Base-by-base conservation (phyloP, 2,113 vertebrate species). In the Hippocampus abdominalis region DNA sequence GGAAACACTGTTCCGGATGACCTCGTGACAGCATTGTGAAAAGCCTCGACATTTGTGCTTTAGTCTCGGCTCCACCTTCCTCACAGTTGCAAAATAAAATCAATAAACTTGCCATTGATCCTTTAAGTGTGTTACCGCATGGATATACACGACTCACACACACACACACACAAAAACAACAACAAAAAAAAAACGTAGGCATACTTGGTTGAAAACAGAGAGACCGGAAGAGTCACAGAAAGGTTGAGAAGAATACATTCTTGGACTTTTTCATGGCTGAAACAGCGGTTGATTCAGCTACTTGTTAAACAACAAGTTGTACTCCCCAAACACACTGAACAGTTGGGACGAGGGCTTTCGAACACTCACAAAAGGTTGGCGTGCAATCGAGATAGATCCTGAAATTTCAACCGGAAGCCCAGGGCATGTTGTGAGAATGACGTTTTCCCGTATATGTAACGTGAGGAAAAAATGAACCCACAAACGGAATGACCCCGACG, bases 401-500 rank as follows among this genome's bases (percentile, higher is more conserved):
- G 44, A 48, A 48, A 48, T 48, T 16, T 48, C 16, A 48, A 15
- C 13, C 0, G 4, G 18, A 4, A 48, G 12, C 5, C 15, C 46
- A 48, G 16, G 3, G 16, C 8, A 12, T 12, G 51, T n/a, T 54
- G 53, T 57, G 4, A 27, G 23, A 57, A 27, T 36, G 32, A 36
- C 5, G 12, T 27, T 23, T 57, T 54, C 20, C 20, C 7, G 48
- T 20, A 18, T 16, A 8, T 49, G 48, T 8, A 29, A 60, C 5
- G 16, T 7, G 3, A 21, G 9, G 0, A 1, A 13, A n/a, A 44
- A 11, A 10, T 2, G 11, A 3, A 25, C 8, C 0, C 1, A 42
- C 3, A 64, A 44, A 64, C 16, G 0, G 0, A 3, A 2, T 64
- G 63, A 64, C 63, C 63, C 63, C 63, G 63, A 90, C 89, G 89